Base-by-base conservation (phyloP, 2,113 vertebrate species). In the Tichodroma muraria region DNA sequence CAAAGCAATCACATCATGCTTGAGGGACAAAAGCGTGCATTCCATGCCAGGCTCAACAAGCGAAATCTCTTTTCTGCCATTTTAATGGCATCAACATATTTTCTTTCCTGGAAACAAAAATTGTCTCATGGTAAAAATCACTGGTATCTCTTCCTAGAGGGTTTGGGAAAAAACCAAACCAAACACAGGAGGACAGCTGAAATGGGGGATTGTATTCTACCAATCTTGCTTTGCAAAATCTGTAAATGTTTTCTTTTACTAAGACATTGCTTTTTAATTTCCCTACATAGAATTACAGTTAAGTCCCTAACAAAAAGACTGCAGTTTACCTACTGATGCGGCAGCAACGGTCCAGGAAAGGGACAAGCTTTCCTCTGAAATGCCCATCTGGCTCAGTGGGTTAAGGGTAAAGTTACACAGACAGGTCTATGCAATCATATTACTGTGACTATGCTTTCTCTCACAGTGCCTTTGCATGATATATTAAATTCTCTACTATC, bases 31-130 rank as follows among this genome's bases (percentile, higher is more conserved):
- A 7, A 85, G 23, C 40, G 69, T 19, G 24, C 18, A 60, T 44
- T 37, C 56, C 25, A 11, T 64, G 64, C 59, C 52, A 83, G 84
- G 22, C 30, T 78, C 47, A 78, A 63, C 44, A 77, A 73, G 38
- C 47, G 69, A 44, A 75, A 65, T 61, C 49, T 79, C 54, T 85
- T 85, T 72, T 59, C 15, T 73, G 44, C 40, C 47, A 52, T 87
- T 96, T 95, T 91, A 90, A 56, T 76, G 18, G 9, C 40, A 87
- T 45, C 50, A 63, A 38, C 35, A 13, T 57, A n/a, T 23, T n/a
- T 70, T 56, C 38, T 77, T 94, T 94, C 91, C 87, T 73, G 71
- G 78, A 95, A 94, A 89, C 37, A 80, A 92, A 94, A 89, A 72
- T 4, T 47, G 12, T 72, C 30, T 66, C 33, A 30, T 4, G 10